A percentile compares a stretch with the other conserved stretches of the same genome.
Conservation (phyloP, 2,888 invertebrate species). For the Anorthoa munda region DNA sequence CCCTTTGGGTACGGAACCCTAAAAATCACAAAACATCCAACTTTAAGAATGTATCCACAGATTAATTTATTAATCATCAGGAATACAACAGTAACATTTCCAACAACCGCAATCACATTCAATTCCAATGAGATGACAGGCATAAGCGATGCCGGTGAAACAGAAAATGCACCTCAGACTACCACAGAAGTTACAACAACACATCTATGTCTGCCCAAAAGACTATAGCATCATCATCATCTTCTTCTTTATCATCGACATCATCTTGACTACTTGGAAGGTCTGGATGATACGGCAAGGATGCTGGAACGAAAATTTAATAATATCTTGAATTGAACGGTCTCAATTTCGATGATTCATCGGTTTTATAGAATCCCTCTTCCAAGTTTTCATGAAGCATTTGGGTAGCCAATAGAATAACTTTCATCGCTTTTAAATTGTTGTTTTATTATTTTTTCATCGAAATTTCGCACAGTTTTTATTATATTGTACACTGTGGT, state of each 20-base stretch:
- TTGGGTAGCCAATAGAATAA: background rate
- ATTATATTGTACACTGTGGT: too few relatives aligned
- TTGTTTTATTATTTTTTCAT: background rate
- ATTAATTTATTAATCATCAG: slow-evolving; percentile 41
- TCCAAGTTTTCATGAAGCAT: background rate
- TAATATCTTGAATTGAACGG: slow-evolving; percentile 1
- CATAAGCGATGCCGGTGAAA: slow-evolving; percentile 53
- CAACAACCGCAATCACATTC: slow-evolving; percentile 61
- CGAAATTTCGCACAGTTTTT: background rate
- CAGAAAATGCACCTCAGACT: slow-evolving; percentile 70
- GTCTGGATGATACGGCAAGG: background rate
- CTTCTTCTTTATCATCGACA: background rate
- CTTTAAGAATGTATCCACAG: background rate
- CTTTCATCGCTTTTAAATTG: background rate
- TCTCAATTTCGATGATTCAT: too few relatives aligned
- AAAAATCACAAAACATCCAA: too few relatives aligned
- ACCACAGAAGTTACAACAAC: slow-evolving; percentile 77
- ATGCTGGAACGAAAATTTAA: background rate
- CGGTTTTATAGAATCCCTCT: too few relatives aligned
- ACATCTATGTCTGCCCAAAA: slow-evolving; percentile 64
- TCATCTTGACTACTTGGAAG: background rate
- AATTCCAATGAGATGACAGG: slow-evolving; percentile 52
- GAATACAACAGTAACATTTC: slow-evolving; percentile 49
- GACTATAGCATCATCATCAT: background rate
- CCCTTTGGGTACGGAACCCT: too few relatives aligned